Evolutionary conservation across 1,140 invertebrate species (phyloP).

Genomic region (Brevipalpus yothersi): DNA sequence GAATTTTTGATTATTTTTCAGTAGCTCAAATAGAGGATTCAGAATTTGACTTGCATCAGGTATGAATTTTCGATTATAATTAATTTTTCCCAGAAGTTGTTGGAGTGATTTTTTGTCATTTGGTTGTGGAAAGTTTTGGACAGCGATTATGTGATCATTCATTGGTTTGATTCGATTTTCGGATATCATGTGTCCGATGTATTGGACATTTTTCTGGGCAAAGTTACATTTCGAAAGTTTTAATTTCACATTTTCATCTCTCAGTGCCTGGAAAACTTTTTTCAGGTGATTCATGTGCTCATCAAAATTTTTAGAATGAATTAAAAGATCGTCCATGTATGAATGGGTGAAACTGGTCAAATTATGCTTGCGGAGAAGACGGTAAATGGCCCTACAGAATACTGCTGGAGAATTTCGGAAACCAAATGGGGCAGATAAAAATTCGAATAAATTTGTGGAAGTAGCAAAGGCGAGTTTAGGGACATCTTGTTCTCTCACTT

Average conservation of each 20-base stretch:
- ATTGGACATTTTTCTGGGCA: conserved; percentile 2
- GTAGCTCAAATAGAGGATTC: conserved; percentile 15
- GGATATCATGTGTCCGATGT: conserved; percentile 8
- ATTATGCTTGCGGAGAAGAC: conserved; percentile 15
- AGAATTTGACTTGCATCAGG: conserved; percentile 16
- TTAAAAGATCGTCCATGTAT: conserved; percentile 17
- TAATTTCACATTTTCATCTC: no score
- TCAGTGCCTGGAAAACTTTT: no score
- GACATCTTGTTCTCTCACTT: no score
- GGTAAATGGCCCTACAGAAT: conserved; percentile 21
- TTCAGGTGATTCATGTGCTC: conserved; percentile 9
- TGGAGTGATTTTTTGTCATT: conserved; percentile 2
- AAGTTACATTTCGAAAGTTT: no score
- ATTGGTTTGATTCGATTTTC: conserved; percentile 5
- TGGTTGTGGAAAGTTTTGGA: conserved; percentile 8
- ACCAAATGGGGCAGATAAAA: conserved; percentile 21
- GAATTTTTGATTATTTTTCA: conserved; percentile 10
- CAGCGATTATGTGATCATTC: conserved; percentile 4
- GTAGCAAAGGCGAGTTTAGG: no score
- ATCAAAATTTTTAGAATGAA: conserved; percentile 9
- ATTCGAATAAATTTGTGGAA: conserved; percentile 12
- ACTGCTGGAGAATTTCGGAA: conserved; percentile 20
- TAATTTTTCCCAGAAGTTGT: conserved; percentile 8
- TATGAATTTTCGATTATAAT: conserved; percentile 12
- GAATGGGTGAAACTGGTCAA: conserved; percentile 10